phyloP scores from a whole-genome alignment of 2,888 invertebrate species.

The Ditylenchus weischeri region DNA sequence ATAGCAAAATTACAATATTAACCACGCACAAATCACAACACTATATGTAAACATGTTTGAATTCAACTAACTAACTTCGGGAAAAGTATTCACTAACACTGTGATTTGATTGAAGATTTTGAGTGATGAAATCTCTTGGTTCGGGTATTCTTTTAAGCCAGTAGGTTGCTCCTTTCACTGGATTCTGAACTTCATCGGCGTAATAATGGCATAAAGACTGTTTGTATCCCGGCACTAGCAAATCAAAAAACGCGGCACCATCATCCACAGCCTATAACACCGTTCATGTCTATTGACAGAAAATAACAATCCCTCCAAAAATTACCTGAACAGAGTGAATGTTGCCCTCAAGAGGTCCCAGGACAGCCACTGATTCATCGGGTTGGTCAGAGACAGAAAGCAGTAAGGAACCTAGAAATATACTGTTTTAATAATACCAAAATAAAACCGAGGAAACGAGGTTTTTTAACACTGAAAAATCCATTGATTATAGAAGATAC shows the following conservation, averaged over 20 bases:
- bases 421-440: constrained; percentile 2
- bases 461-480: too few relatives aligned
- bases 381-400: constrained; percentile 17
- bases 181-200: constrained; percentile 13
- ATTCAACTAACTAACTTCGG: background rate
- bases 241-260: constrained; percentile 48
- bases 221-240: constrained; percentile 45
- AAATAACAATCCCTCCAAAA: too few relatives aligned
- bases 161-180: constrained; percentile 21
- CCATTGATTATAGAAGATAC: too few relatives aligned
- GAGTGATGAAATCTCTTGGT: constrained; percentile 8
- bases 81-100: too few relatives aligned
- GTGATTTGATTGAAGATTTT: background rate
- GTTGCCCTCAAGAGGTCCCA: constrained; percentile 36
- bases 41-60: too few relatives aligned
- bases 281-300: too few relatives aligned
- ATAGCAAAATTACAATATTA: too few relatives aligned
- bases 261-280: constrained; percentile 33
- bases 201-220: constrained; percentile 3
- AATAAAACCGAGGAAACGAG: background rate
- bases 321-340: constrained; percentile 27
- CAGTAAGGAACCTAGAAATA: constrained; percentile 20
- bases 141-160: constrained; percentile 28
- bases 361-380: constrained; percentile 25
- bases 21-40: too few relatives aligned